Percentiles rank a stretch among this genome's conserved stretches.
phyloP scores from a whole-genome alignment of 64 coral and sea anemone species.

The Catalaphyllia jardinei region DNA sequence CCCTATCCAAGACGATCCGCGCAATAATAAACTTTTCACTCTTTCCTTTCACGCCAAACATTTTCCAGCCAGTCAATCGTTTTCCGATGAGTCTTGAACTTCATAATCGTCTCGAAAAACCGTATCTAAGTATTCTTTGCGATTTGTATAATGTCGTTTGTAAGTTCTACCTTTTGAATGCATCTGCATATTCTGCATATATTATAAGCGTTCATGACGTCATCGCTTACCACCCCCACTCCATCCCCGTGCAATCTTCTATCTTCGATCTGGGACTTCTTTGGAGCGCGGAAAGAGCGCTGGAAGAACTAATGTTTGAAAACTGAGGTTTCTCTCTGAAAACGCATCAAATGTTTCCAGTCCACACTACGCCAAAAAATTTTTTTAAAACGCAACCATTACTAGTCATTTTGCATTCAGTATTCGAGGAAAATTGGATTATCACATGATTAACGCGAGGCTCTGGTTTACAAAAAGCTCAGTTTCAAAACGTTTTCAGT shows the following conservation, averaged over 20 bases:
- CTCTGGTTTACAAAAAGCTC: no score
- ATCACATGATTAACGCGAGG: no score
- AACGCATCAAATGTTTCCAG: no score
- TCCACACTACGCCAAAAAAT: no score
- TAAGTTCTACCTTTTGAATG: neutral
- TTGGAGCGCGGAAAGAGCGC: no score
- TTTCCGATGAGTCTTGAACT: neutral
- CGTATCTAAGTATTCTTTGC: neutral
- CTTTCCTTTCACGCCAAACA: neutral
- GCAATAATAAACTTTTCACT: neutral
- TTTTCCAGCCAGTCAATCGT: neutral
- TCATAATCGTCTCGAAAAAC: neutral
- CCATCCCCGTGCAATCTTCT: neutral
- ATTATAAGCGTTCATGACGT: neutral
- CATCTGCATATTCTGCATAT: neutral
- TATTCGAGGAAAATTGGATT: neutral
- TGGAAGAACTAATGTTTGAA: no score
- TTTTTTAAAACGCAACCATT: no score
- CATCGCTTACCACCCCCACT: neutral
- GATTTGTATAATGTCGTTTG: neutral
- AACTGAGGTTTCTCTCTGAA: no score
- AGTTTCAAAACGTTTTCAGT: no score
- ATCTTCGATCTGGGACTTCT: no score
- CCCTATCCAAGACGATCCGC: neutral
- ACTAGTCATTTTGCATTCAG: no score